Evolutionary conservation across 2,113 vertebrate species (phyloP).

Genomic region (Cervus canadensis): DNA sequence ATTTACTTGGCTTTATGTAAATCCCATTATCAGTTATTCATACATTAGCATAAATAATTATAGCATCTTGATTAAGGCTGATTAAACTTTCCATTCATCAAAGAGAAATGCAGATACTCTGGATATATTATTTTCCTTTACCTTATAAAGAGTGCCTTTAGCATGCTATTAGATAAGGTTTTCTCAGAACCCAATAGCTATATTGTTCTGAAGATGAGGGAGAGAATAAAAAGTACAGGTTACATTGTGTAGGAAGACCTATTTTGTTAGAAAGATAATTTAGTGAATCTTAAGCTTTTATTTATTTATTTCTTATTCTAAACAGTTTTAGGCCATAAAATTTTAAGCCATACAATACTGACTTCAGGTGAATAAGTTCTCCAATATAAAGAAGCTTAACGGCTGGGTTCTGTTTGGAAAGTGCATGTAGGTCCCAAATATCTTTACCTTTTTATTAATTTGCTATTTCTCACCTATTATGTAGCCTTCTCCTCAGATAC

Average conservation of each 20-base stretch:
- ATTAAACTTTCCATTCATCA: slow-evolving; percentile 41
- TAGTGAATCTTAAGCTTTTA: neutral
- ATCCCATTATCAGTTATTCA: slow-evolving; percentile 41
- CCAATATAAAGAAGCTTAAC: neutral
- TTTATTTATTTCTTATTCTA: neutral
- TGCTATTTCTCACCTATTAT: neutral
- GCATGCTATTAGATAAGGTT: neutral
- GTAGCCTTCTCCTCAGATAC: neutral
- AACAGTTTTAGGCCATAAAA: neutral
- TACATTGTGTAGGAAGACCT: neutral
- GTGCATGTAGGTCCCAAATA: neutral
- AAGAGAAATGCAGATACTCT: neutral
- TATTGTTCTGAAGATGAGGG: neutral
- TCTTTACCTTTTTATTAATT: neutral
- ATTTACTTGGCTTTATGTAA: slow-evolving; percentile 52
- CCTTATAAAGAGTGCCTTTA: neutral
- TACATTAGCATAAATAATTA: slow-evolving; percentile 39
- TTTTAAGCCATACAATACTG: neutral
- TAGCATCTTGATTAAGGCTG: slow-evolving; percentile 49
- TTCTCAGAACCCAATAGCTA: neutral
- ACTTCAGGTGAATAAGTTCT: neutral
- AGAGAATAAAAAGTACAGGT: neutral
- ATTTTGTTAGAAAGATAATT: neutral
- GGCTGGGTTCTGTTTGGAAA: neutral
- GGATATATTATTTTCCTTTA: neutral